Evolutionary conservation across 1,140 invertebrate genomes (phyloP), one percentile per base, ranked within the genome.

Genomic region (Triops cancriformis): DNA sequence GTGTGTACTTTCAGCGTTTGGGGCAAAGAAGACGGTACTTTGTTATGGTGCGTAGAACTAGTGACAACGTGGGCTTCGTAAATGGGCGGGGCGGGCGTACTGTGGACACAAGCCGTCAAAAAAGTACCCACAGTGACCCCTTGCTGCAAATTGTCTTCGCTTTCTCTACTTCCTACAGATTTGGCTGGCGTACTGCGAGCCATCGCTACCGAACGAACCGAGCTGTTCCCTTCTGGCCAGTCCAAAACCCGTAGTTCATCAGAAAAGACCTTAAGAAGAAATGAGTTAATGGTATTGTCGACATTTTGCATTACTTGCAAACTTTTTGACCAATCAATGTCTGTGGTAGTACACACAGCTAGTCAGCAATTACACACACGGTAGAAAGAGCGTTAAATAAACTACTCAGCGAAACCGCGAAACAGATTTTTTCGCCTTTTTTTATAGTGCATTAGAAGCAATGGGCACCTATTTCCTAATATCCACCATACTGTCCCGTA

Each of bases 11-110:
- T 74, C 14, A 31, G 37, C 14, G 73, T 2, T 74, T 28, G 37
- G n/a, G 77, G 64, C 26, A 73, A 18, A 45, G 41, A 31, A 26
- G 72, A 72, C 14, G 64, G 27, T 7, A 43, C 77, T 26, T 37
- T 37, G 31, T 78, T 78, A 18, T 73, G 31, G 11, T 78, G 72
- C 23, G 41, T 26, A 18, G 64, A 7, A n/a, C 72, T 73, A 10
- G 45, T 73, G 72, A 78, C 72, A 7, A 73, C 31, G 72, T 78
- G 77, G 26, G 77, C 77, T 78, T 78, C 77, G n/a, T 78, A 78
- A 23, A 78, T 73, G 26, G 51, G 51, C 14, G 51, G 51, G 5
- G n/a, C 77, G 7, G 77, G 72, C 5, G 77, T 73, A 37, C 74
- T 73, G 1, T 73, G 72, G 26, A 78, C 77, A 28, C 77, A 78